Conservation (phyloP, 2,113 vertebrate species). For the zebrafish (Danio rerio) region DNA sequence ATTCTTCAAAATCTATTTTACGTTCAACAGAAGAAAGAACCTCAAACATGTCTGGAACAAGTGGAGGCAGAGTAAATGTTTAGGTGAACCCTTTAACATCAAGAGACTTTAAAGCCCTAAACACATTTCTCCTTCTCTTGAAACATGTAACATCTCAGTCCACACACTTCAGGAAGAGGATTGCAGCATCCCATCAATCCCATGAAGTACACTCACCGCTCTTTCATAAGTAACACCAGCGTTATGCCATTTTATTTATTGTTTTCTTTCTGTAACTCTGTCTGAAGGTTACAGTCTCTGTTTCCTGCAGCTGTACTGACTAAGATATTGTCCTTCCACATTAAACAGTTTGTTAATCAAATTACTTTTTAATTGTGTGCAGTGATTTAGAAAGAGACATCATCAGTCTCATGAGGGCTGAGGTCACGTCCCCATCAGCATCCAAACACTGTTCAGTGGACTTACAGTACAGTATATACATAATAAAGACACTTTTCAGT, state of each 20-base stretch:
- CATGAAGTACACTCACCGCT: not conserved
- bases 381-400: slow-evolving; percentile 2
- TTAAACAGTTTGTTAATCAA: not conserved
- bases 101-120: too few relatives aligned
- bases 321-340: slow-evolving; percentile 1
- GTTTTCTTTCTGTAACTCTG: not conserved
- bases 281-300: not conserved
- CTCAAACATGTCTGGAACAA: too few relatives aligned
- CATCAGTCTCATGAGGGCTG: not conserved
- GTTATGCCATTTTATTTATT: not conserved
- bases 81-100: too few relatives aligned
- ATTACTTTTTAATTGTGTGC: slow-evolving; percentile 13
- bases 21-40: too few relatives aligned
- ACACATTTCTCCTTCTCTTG: too few relatives aligned
- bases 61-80: too few relatives aligned
- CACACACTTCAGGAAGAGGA: too few relatives aligned
- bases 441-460: not conserved
- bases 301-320: not conserved
- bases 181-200: too few relatives aligned
- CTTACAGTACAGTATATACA: too few relatives aligned
- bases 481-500: too few relatives aligned
- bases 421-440: not conserved
- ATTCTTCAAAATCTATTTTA: too few relatives aligned
- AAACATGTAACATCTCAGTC: too few relatives aligned
- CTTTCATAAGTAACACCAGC: not conserved